Conservation (phyloP, 2,888 invertebrate genomes). For the Leucoptera coffeella region DNA sequence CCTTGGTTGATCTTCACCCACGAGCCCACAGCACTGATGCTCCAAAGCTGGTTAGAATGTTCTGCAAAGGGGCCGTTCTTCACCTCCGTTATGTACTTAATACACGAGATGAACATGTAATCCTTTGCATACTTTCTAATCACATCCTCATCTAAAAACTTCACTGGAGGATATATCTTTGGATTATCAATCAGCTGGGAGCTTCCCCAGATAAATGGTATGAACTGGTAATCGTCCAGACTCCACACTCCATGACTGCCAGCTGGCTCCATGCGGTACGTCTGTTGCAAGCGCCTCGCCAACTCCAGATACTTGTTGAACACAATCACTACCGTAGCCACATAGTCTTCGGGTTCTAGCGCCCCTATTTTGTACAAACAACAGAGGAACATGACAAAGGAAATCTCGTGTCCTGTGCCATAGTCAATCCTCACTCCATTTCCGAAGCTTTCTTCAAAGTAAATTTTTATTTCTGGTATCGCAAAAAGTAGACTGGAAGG, state of each 20-base stretch:
- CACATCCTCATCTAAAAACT: slow-evolving; percentile 76
- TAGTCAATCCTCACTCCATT: slow-evolving; percentile 97
- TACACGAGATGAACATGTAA: slow-evolving; percentile 90
- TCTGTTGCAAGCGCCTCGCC: slow-evolving; percentile 77
- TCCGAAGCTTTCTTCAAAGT: slow-evolving; percentile 89
- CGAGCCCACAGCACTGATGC: slow-evolving; percentile 87
- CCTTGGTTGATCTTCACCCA: slow-evolving; percentile 96
- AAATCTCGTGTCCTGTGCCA: slow-evolving; percentile 97
- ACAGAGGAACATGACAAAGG: slow-evolving; percentile 92
- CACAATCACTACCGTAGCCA: slow-evolving; percentile 68
- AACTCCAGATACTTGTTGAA: slow-evolving; percentile 83
- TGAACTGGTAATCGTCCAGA: slow-evolving; percentile 96
- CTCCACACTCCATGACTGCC: slow-evolving; percentile 99
- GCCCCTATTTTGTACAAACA: slow-evolving; percentile 87
- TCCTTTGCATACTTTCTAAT: slow-evolving; percentile 66
- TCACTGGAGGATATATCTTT: slow-evolving; percentile 71
- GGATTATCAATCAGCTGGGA: slow-evolving; percentile 85
- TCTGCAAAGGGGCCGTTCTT: slow-evolving; percentile 98
- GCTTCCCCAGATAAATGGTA: slow-evolving; percentile 99
- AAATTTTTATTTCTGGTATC: slow-evolving; percentile 75
- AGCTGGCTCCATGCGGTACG: slow-evolving; percentile 97
- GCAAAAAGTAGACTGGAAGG: slow-evolving; percentile 59
- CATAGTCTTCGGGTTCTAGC: slow-evolving; percentile 67
- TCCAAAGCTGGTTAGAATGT: slow-evolving; percentile 99
- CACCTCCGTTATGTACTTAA: slow-evolving; percentile 85